Base-by-base conservation (phyloP, 2,888 invertebrate genomes). In the Chaetogeoica ovagalla region DNA sequence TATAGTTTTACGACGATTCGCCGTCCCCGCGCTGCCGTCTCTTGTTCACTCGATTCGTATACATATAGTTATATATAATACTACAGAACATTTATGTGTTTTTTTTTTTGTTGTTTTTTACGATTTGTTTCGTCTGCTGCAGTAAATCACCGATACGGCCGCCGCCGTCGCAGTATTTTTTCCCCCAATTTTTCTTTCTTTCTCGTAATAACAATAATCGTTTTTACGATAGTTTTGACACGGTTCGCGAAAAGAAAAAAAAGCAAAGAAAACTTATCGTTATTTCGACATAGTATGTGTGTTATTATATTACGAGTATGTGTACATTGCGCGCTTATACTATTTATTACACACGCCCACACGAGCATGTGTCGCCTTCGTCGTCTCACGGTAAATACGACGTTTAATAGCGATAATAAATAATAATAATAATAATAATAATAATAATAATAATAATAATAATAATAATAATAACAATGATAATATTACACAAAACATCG, bases 181-280 rank as follows among this genome's bases (percentile, higher is more conserved):
- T 48, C 48, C 2, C 48, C 48, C 43, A 7, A n/a, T 65, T 65
- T 75, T 75, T 75, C 52, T 30, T 70, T 62, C 23, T 57, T 11
- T 66, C 30, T 59, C 37, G 48, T 69, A 60, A 69, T 37, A 69
- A 77, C 48, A 77, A 77, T 77, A 77, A 77, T 77, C 68, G 60
- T 48, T 76, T 62, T 68, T 60, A 77, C 60, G 60, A 69, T 48
- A 30, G 52, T 59, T 62, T 77, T 17, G 52, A 77, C 60, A 52
- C 69, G 59, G 86, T 86, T 86, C 84, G 85, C 84, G 85, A 9
- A 37, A 39, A 65, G 19, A 19, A 57, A 57, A 19, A 19, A 57
- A 5, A 55, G 30, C 30, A 6, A 15, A 55, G 19, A 19, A 57
- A 57, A 57, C 30, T 30, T 30, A 30, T 30, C 21, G 73, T 65